Percentiles rank a stretch among this genome's conserved stretches.
These are phyloP conservation scores for Threskiornis aethiopicus DNA, from an alignment of 2,797 vertebrate genomes.

Conservation along the genomic window DNA sequence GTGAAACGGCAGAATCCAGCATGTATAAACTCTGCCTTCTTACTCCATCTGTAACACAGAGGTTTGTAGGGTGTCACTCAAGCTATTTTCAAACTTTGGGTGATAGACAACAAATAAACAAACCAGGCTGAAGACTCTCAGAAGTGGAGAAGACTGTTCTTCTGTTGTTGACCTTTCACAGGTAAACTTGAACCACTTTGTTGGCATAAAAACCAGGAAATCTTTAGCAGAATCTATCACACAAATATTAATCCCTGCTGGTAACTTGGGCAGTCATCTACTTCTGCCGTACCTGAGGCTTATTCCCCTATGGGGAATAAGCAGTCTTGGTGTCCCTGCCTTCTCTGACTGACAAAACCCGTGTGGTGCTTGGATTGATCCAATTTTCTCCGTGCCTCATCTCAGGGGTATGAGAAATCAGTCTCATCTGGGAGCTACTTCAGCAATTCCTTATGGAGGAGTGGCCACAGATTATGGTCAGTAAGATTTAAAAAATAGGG, in stretches of 20 bases:
- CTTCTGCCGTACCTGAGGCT: neutral
- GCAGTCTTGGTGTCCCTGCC: neutral
- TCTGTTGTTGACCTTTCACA: neutral
- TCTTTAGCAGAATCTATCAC: neutral
- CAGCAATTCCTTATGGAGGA: neutral
- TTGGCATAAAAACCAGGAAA: neutral
- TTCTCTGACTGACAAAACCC: neutral
- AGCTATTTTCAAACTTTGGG: neutral
- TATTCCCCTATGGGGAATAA: neutral
- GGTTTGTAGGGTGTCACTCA: neutral
- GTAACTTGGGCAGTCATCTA: neutral
- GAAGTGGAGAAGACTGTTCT: neutral
- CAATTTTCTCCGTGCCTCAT: neutral
- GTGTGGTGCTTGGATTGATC: neutral
- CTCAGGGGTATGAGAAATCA: neutral
- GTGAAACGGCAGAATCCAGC: neutral
- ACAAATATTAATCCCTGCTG: neutral
- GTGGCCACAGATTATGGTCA: neutral
- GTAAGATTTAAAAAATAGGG: neutral
- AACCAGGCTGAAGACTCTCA: neutral
- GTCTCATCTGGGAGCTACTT: neutral
- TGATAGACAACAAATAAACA: neutral
- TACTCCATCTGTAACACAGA: neutral
- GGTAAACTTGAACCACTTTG: neutral
- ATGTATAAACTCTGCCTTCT: neutral